These are phyloP conservation scores for Calliopum simillimum DNA, from an alignment of 2,888 invertebrate genomes.

Conservation along the genomic window DNA sequence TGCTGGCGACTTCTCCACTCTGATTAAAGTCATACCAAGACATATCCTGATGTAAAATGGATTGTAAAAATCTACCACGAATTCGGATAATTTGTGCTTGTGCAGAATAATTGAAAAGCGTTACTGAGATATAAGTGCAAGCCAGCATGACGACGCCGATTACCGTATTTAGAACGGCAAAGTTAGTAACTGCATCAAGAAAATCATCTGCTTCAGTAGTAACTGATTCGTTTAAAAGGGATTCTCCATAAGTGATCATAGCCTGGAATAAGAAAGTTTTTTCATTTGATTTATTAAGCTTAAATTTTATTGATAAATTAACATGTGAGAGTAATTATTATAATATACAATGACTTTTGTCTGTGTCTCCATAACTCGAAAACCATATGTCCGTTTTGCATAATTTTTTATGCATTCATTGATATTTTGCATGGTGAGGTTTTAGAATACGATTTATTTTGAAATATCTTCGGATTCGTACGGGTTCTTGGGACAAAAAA, in stretches of 20 bases:
- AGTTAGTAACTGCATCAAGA: conserved; percentile 69
- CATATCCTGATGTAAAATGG: conserved; percentile 80
- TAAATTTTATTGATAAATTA: too few relatives aligned
- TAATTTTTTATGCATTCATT: too few relatives aligned
- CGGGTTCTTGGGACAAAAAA: too few relatives aligned
- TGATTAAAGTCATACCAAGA: conserved; percentile 79
- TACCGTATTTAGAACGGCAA: conserved; percentile 73
- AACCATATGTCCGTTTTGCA: too few relatives aligned
- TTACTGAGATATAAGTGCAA: conserved; percentile 75
- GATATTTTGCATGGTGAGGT: too few relatives aligned
- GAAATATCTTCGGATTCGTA: too few relatives aligned
- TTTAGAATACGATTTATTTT: too few relatives aligned
- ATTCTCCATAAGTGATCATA: conserved; percentile 51
- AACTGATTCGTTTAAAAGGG: conserved; percentile 54
- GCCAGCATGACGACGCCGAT: conserved; percentile 74
- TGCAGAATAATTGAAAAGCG: conserved; percentile 77
- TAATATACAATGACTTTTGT: too few relatives aligned
- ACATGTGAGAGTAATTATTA: too few relatives aligned
- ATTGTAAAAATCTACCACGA: conserved; percentile 74
- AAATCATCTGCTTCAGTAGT: conserved; percentile 62
- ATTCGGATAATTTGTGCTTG: conserved; percentile 75
- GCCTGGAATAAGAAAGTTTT: conserved; percentile 63
- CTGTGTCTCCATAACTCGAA: too few relatives aligned
- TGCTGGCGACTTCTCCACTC: conserved; percentile 79
- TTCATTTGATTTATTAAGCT: too few relatives aligned